Conservation (phyloP, 23 tunicate genomes). For the Phallusia fumigata region DNA sequence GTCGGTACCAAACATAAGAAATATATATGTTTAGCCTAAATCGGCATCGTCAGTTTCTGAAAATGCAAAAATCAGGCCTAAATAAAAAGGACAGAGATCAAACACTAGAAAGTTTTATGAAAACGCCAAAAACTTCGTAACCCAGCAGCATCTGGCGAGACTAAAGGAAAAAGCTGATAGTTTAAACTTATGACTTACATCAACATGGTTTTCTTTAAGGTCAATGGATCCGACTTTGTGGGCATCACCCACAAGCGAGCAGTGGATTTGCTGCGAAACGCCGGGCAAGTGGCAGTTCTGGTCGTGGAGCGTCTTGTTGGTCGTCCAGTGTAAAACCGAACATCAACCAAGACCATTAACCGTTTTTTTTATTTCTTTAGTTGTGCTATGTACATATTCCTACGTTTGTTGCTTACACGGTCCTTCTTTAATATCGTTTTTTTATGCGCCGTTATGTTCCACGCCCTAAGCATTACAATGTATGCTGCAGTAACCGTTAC, state of each 20-base stretch:
- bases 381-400: neutral
- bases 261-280: conserved; percentile 80
- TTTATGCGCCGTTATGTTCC: neutral
- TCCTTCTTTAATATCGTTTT: neutral
- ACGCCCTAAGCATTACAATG: neutral
- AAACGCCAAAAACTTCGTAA: no score
- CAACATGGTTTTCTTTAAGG: no score
- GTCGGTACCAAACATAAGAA: no score
- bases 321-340: conserved; percentile 40
- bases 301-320: conserved; percentile 75
- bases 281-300: conserved; percentile 80
- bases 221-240: conserved; percentile 89
- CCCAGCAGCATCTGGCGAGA: no score
- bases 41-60: no score
- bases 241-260: conserved; percentile 91
- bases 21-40: no score
- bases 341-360: neutral
- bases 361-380: neutral
- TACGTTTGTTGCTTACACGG: neutral
- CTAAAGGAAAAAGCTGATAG: no score
- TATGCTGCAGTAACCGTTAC: conserved; percentile 4
- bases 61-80: no score
- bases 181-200: no score
- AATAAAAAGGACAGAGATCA: no score
- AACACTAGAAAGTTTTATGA: no score